A percentile compares a stretch with the other conserved stretches of the same genome.
phyloP scores from a whole-genome alignment of 2,113 vertebrate genomes.

The Pachypanchax playfairii region DNA sequence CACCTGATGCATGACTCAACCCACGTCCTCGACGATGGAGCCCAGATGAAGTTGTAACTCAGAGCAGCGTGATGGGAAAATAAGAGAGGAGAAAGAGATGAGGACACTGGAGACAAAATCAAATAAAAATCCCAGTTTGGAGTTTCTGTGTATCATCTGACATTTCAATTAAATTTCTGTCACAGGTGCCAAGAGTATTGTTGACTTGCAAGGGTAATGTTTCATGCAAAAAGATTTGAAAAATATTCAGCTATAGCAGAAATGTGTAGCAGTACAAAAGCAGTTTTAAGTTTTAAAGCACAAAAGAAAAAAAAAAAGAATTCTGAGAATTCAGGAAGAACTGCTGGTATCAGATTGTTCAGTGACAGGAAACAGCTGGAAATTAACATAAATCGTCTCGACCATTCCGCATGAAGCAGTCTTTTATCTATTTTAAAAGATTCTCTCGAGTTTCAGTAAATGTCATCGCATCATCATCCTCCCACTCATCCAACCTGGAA shows the following conservation, averaged over 20 bases:
- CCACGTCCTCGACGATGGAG: conserved; percentile 34
- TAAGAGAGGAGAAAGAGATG: conserved; percentile 13
- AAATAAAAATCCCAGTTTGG: conserved; percentile 37
- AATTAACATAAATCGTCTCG: conserved; percentile 22
- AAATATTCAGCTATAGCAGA: conserved; percentile 21
- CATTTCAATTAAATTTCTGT: conserved; percentile 75
- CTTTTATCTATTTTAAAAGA: conserved; percentile 23
- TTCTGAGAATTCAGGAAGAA: too few species aligned
- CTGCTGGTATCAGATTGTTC: conserved; percentile 3
- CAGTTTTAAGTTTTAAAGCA: background rate
- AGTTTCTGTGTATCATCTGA: conserved; percentile 54
- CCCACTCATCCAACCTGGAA: conserved; percentile 29
- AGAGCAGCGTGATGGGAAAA: conserved; percentile 10
- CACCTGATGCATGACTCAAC: conserved; percentile 60
- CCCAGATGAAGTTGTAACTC: conserved; percentile 67
- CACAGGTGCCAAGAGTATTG: conserved; percentile 55
- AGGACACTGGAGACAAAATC: conserved; percentile 36
- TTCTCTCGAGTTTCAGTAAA: conserved; percentile 23
- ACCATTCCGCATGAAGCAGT: background rate
- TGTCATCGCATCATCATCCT: conserved; percentile 34
- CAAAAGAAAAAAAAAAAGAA: background rate
- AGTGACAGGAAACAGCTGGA: conserved; percentile 17
- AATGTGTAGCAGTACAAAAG: conserved; percentile 21
- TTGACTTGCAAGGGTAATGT: too few species aligned
- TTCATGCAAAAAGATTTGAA: conserved; percentile 45